Conservation (phyloP, 2,797 vertebrate species). For the Urosaurus nigricauda region DNA sequence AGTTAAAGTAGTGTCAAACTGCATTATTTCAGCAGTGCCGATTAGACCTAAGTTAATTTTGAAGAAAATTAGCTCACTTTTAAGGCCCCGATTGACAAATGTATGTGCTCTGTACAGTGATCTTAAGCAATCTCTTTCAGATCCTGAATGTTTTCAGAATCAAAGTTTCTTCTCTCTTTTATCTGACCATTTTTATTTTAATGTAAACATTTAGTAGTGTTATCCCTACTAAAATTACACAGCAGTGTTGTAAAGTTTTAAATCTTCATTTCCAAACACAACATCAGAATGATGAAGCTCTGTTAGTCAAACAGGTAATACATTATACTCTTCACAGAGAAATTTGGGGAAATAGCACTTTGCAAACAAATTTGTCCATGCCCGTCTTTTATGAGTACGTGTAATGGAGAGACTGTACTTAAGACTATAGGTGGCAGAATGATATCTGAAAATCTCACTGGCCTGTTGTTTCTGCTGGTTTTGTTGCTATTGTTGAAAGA, state of each 20-base stretch:
- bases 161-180: not conserved
- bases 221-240: not conserved
- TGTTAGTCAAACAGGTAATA: slow-evolving; percentile 5
- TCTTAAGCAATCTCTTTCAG: not conserved
- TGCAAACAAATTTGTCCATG: not conserved
- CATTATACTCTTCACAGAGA: not conserved
- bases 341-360: not conserved
- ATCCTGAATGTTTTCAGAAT: not conserved
- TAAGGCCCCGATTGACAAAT: not conserved
- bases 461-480: not conserved
- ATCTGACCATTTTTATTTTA: not conserved
- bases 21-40: too few species aligned
- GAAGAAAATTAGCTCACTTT: not conserved
- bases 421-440: not conserved
- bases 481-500: slow-evolving; percentile 2
- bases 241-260: not conserved
- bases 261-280: not conserved
- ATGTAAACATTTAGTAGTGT: not conserved
- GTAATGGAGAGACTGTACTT: too few species aligned
- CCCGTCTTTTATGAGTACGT: not conserved
- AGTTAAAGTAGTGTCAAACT: too few species aligned
- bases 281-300: slow-evolving; percentile 15
- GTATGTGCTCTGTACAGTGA: not conserved
- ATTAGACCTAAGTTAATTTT: not conserved
- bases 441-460: not conserved